Evolutionary conservation across 1,140 invertebrate species (phyloP).

Genomic region (Megalonaias nervosa): DNA sequence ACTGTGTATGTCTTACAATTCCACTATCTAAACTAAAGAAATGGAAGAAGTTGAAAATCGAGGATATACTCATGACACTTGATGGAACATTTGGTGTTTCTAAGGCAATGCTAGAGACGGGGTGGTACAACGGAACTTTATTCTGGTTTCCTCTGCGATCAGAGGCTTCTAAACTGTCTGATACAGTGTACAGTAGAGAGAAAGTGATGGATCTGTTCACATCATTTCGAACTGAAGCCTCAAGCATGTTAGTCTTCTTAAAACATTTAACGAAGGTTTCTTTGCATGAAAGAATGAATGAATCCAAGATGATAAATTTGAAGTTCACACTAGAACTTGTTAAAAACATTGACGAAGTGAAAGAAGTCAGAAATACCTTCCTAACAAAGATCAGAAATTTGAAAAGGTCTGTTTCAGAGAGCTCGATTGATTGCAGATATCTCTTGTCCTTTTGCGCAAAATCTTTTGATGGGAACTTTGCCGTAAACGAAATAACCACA

Average conservation of each 20-base stretch:
- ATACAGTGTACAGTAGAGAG: conserved; percentile 31
- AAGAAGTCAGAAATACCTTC: too few relatives aligned
- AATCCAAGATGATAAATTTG: neutral
- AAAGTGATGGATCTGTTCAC: conserved; percentile 41
- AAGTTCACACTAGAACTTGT: neutral
- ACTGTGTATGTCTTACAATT: conserved; percentile 14
- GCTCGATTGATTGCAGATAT: too few relatives aligned
- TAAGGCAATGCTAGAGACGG: conserved; percentile 4
- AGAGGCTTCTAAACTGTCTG: conserved; percentile 19
- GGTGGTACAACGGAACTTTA: neutral
- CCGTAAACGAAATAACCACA: neutral
- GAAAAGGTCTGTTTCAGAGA: too few relatives aligned
- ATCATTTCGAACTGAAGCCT: conserved; percentile 31
- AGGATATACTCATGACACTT: conserved; percentile 4
- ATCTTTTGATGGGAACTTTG: too few relatives aligned
- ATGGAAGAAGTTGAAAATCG: neutral
- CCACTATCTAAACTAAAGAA: neutral
- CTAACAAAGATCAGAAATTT: too few relatives aligned
- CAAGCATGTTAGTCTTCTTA: conserved; percentile 39
- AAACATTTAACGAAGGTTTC: conserved; percentile 20
- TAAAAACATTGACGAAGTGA: neutral
- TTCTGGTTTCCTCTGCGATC: neutral
- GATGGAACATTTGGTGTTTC: conserved; percentile 23
- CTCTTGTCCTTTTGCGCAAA: too few relatives aligned
- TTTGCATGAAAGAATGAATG: neutral